Conservation (phyloP, 1,140 invertebrate genomes). For the Sinella curviseta region DNA sequence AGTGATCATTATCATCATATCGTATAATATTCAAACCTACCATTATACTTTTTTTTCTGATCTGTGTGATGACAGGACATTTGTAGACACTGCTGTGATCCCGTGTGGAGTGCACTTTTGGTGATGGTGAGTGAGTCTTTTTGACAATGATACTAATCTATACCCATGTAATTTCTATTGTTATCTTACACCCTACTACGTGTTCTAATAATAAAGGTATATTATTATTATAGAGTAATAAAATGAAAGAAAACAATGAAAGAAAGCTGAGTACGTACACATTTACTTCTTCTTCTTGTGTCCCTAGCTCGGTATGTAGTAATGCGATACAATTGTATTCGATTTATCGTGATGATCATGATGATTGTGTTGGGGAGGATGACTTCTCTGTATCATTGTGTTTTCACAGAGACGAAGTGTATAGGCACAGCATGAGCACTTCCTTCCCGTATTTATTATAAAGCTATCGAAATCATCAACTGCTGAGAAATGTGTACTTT, state of each 20-base stretch:
- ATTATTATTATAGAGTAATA: background rate
- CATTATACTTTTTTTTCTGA: background rate
- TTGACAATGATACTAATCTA: conserved; percentile 21
- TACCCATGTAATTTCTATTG: conserved; percentile 21
- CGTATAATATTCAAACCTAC: background rate
- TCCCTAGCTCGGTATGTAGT: background rate
- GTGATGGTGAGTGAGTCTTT: background rate
- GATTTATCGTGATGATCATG: background rate
- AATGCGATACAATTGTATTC: conserved; percentile 4
- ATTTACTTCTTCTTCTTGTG: background rate
- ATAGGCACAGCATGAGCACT: background rate
- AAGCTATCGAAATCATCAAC: background rate
- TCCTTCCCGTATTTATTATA: conserved; percentile 1
- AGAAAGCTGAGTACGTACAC: background rate
- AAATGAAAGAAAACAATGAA: background rate
- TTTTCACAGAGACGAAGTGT: background rate
- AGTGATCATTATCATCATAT: background rate
- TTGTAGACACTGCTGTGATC: conserved; percentile 8
- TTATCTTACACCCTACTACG: background rate
- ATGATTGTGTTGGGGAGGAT: background rate
- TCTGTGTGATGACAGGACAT: conserved; percentile 21
- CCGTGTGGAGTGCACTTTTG: background rate
- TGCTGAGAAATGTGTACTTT: conserved; percentile 15
- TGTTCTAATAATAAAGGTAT: background rate
- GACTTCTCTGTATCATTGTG: background rate